Conservation (phyloP, 2,888 invertebrate genomes). For the Bimastos eiseni region DNA sequence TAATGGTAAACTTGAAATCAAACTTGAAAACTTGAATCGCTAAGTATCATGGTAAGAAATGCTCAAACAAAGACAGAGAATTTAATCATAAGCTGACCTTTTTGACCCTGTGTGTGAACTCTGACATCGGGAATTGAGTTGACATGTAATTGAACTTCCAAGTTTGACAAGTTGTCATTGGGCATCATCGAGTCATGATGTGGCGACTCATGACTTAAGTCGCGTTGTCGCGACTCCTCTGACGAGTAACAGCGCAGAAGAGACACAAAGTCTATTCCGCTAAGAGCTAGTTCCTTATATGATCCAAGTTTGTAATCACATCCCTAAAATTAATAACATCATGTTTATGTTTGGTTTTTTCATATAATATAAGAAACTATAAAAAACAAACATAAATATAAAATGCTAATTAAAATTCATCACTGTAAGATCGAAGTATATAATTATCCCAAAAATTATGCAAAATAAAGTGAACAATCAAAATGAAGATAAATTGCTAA, state of each 20-base stretch:
- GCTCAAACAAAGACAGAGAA: not conserved
- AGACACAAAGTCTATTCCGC: not conserved
- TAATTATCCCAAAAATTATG: no score
- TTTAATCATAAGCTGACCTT: not conserved
- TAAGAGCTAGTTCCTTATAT: not conserved
- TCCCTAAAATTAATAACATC: not conserved
- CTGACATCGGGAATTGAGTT: constrained; percentile 5
- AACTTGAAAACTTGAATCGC: no score
- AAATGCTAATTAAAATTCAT: no score
- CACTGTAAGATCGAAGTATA: no score
- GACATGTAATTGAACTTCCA: not conserved
- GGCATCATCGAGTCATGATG: not conserved
- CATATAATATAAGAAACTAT: not conserved
- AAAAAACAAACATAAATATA: not conserved
- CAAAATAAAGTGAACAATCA: no score
- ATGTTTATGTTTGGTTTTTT: no score
- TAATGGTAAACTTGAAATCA: no score
- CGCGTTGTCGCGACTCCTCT: not conserved
- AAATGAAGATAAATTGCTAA: no score
- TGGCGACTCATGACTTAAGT: not conserved
- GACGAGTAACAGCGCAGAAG: constrained; percentile 15
- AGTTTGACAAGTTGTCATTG: not conserved
- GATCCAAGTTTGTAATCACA: not conserved
- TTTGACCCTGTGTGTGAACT: not conserved
- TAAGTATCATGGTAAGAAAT: not conserved